Evolutionary conservation across 2,888 invertebrate species (phyloP).

Genomic region (Chrysotoxum bicinctum): DNA sequence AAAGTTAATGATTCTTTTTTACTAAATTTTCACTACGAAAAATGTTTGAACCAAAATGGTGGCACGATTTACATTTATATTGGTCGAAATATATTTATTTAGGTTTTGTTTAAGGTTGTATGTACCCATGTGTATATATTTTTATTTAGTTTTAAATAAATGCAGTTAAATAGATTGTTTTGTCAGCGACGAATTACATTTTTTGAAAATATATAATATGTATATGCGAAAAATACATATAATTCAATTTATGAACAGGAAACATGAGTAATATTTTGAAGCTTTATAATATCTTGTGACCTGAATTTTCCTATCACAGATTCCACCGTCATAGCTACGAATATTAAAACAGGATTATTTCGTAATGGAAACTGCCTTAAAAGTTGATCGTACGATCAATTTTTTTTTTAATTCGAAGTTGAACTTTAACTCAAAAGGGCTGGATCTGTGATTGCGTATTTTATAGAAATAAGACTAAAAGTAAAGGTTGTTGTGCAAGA

Average conservation of each 20-base stretch:
- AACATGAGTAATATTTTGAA: background rate
- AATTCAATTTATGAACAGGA: background rate
- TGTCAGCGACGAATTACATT: constrained; percentile 50
- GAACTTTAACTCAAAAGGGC: background rate
- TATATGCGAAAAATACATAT: background rate
- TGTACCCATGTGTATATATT: constrained; percentile 33
- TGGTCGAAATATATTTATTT: constrained; percentile 65
- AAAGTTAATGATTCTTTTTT: constrained; percentile 28
- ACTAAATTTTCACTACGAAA: constrained; percentile 68
- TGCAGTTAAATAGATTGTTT: constrained; percentile 66
- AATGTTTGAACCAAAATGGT: constrained; percentile 69
- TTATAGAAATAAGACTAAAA: constrained; percentile 1
- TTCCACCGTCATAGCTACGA: background rate
- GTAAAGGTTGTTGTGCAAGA: constrained; percentile 43
- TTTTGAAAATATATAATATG: constrained; percentile 15
- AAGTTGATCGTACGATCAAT: background rate
- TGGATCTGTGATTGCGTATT: background rate
- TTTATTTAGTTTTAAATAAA: constrained; percentile 54
- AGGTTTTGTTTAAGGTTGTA: constrained; percentile 30
- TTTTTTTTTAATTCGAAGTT: background rate
- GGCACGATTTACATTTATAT: constrained; percentile 64
- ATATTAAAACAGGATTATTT: background rate
- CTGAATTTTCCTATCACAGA: background rate
- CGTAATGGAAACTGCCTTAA: background rate
- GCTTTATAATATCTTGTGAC: background rate